These are phyloP conservation scores for Orbicella faveolata DNA, from an alignment of 64 coral and sea anemone species.

Conservation along the genomic window DNA sequence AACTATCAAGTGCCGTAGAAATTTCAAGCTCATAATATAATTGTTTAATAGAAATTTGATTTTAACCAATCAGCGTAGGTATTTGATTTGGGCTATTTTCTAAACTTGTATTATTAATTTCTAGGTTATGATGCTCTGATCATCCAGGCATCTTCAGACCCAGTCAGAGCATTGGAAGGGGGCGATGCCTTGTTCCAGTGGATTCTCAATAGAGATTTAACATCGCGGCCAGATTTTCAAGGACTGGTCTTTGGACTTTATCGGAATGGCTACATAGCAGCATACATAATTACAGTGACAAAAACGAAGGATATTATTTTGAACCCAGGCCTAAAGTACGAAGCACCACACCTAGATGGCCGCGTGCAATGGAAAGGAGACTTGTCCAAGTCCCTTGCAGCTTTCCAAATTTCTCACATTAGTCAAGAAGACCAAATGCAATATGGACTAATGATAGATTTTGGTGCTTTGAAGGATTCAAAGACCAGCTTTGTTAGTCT, in stretches of 20 bases:
- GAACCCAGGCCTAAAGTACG: not conserved
- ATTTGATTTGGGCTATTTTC: not conserved
- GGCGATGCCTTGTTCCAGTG: conserved; percentile 3
- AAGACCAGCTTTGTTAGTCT: not conserved
- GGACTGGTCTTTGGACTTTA: conserved; percentile 6
- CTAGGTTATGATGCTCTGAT: not conserved
- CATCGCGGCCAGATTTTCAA: not conserved
- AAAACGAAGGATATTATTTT: not conserved
- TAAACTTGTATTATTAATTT: not conserved
- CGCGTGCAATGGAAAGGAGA: conserved; percentile 20
- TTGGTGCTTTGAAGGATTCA: not conserved
- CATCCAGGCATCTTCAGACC: not conserved
- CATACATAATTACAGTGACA: conserved; percentile 5
- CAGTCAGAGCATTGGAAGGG: not conserved
- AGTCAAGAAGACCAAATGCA: not conserved
- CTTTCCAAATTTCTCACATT: conserved; percentile 14
- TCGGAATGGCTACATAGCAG: not conserved
- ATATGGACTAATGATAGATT: not conserved
- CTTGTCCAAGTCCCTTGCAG: not conserved
- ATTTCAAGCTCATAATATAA: no score
- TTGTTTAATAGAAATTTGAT: not conserved
- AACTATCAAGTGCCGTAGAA: no score
- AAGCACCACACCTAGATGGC: not conserved
- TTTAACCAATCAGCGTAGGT: not conserved
- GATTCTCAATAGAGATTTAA: not conserved